These are phyloP conservation scores for Cydia pomonella DNA, from an alignment of 1,140 invertebrate genomes.

Conservation along the genomic window DNA sequence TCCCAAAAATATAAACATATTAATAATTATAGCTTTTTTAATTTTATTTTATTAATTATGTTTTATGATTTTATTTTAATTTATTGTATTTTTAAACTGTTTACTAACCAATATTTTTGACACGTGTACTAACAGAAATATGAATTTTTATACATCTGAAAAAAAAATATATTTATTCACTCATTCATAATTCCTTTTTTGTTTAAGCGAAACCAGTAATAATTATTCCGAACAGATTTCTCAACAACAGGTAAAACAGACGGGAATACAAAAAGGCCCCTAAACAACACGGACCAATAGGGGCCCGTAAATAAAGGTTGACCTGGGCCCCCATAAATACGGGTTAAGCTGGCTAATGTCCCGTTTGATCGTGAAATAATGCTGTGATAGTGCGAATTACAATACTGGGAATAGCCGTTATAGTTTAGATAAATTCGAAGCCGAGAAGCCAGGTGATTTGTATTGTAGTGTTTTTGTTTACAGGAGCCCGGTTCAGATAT, in stretches of 20 bases:
- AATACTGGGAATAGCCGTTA: neutral
- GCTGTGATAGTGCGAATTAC: slow-evolving; percentile 23
- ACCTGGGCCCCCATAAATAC: slow-evolving; percentile 21
- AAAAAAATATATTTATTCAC: too few relatives aligned
- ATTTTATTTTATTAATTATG: too few relatives aligned
- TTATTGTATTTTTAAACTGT: too few relatives aligned
- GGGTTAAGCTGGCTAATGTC: slow-evolving; percentile 30
- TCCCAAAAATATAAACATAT: too few relatives aligned
- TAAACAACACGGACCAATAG: slow-evolving; percentile 20
- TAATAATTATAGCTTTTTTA: too few relatives aligned
- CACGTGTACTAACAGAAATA: too few relatives aligned
- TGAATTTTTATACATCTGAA: too few relatives aligned
- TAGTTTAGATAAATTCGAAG: neutral
- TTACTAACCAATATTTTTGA: too few relatives aligned
- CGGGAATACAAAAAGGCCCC: slow-evolving; percentile 14
- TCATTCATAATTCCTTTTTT: too few relatives aligned
- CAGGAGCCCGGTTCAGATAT: too few relatives aligned
- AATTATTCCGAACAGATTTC: neutral
- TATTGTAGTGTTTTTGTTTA: neutral
- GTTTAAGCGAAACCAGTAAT: too few relatives aligned
- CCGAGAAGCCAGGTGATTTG: neutral
- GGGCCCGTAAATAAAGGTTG: slow-evolving; percentile 20
- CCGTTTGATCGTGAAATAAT: slow-evolving; percentile 23
- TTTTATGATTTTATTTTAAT: too few relatives aligned
- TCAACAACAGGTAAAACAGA: neutral